Base-by-base conservation (phyloP, 2,888 invertebrate genomes). In the Balanococcus diminutus region DNA sequence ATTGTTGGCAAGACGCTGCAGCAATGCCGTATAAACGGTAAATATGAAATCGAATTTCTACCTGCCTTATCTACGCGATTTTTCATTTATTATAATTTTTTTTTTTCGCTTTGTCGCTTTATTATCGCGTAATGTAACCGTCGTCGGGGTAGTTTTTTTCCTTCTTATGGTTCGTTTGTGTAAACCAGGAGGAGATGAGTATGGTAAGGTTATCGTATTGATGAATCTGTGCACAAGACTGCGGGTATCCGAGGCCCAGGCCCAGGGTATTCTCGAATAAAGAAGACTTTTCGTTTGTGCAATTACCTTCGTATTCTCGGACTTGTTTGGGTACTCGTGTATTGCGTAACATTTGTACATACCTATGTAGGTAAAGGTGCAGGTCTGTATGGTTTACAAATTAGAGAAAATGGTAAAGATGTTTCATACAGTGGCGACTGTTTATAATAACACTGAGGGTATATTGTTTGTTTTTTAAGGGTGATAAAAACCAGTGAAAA, bases 31-130 rank as follows among this genome's bases (percentile, higher is more conserved):
- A 79, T 79, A 9, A 79, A 79, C 75, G 75, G 75, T 79, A 79
- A 79, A 79, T 79, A 79, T 79, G 36, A 79, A 79, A 79, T 79
- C 75, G 75, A 79, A 79, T 79, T 79, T 79, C 36, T 79, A 79
- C 75, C 75, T 79, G 75, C 75, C 75, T 79, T 79, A 79, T 79
- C 75, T 79, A n/a, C 32, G 36, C 75, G 75, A 79, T 79, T 36
- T 79, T 79, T 79, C 75, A 36, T 79, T 32, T 72, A 72, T 72
- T 72, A 72, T 72, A 36, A 79, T 36, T 2, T 79, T 79, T 79
- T 79, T 79, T 79, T 79, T 79, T 36, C 75, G 16, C 36, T 79
- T 79, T 79, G 31, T 79, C 75, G 75, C 22, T 36, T 79, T 79
- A 36, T 79, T 36, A 79, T 79, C 75, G 75, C 67, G 67, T 67